Conservation (phyloP, 2,797 vertebrate genomes). For the Tenualosa ilisha region DNA sequence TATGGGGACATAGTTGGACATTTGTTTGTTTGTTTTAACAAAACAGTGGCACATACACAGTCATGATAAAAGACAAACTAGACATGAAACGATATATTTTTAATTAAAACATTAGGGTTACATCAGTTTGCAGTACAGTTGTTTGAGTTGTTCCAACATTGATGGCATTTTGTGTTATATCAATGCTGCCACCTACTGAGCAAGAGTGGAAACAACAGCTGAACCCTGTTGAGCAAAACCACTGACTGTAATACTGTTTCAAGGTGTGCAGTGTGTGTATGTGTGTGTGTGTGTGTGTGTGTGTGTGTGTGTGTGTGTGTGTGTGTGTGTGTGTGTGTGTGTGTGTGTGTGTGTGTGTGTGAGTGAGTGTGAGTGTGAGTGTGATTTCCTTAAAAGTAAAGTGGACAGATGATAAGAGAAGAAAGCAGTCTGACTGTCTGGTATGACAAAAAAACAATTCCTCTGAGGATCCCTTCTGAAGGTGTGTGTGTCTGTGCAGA, state of each 20-base stretch:
- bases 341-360: slow-evolving; percentile 3
- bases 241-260: background rate
- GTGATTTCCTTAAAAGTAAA: background rate
- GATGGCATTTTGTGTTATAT: background rate
- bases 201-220: background rate
- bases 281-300: background rate
- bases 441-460: background rate
- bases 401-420: background rate
- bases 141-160: background rate
- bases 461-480: background rate
- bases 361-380: background rate
- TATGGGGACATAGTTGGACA: background rate
- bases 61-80: background rate
- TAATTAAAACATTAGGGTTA: background rate
- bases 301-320: background rate
- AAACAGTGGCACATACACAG: background rate
- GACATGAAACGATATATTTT: background rate
- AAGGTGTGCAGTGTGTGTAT: background rate
- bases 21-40: background rate
- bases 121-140: background rate
- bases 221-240: background rate
- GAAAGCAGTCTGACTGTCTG: background rate
- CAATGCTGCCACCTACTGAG: slow-evolving; percentile 7
- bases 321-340: background rate
- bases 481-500: background rate